Evolutionary conservation across 2,797 vertebrate species (phyloP), one percentile per base, ranked within the genome.

Genomic region (Neosilurus hyrtlii): DNA sequence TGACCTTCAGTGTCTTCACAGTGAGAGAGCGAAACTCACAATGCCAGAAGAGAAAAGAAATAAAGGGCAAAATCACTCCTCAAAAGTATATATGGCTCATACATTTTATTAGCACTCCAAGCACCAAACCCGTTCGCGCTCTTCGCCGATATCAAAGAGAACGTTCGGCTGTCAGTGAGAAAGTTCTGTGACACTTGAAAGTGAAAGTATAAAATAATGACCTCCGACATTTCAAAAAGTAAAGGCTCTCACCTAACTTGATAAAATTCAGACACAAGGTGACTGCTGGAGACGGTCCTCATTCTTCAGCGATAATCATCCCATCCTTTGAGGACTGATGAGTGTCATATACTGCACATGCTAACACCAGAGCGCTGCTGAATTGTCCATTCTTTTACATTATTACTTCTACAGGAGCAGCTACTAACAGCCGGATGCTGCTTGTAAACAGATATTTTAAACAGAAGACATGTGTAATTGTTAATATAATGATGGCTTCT

Each of bases 1-100:
- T 77, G 80, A 35, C 74, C 82, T 68, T 82, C 66, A 72, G 43
- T 61, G 54, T 56, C 35, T 68, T 8, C 49, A 4, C 26, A 37
- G 59, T 68, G 20, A 87, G 63, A 70, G 72, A 82, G 71, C 82
- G 75, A 62, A 61, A 84, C 24, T 76, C 14, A 24, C 9, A 82
- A 35, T 37, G 71, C 78, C 54, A 76, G n/a, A 26, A n/a, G 74
- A 59, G 54, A n/a, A 24, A 57, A 62, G 4, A 81, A 52, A 71
- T 57, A 79, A 43, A n/a, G 22, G 2, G 14, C 16, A 79, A 18
- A 9, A 4, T 49, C 57, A 3, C 62, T 57, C 26, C 54, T 57
- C 24, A 61, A 43, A 43, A 74, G 35, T 2, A 10, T 30, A 30
- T 30, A 30, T 35, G 54, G 9, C 54, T 22, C 10, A 22, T 35